Percentiles rank a stretch among this genome's conserved stretches.
phyloP scores from a whole-genome alignment of 2,797 vertebrate genomes.

The Taenioides sp. region DNA sequence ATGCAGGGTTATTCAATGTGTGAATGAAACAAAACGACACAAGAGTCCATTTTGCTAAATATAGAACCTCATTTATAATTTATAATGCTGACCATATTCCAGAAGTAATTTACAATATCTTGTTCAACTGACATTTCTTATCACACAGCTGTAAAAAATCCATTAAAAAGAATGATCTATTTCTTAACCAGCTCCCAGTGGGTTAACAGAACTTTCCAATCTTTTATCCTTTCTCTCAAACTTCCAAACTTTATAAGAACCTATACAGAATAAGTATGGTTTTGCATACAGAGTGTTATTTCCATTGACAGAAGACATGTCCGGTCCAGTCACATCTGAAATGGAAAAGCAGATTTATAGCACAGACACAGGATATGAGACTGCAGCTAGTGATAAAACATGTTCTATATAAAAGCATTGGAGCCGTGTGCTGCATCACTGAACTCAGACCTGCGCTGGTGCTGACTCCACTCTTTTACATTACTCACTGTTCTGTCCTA shows the following conservation, averaged over 20 bases:
- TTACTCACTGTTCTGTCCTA: slow-evolving; percentile 34
- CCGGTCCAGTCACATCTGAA: not conserved
- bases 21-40: no score
- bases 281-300: not conserved
- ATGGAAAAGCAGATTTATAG: slow-evolving; percentile 18
- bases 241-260: not conserved
- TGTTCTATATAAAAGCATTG: slow-evolving; percentile 16
- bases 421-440: slow-evolving; percentile 41
- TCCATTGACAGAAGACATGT: not conserved
- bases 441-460: slow-evolving; percentile 44
- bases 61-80: not conserved
- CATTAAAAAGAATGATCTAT: not conserved
- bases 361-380: not conserved
- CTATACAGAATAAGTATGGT: not conserved
- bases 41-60: no score
- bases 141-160: not conserved
- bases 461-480: slow-evolving; percentile 63
- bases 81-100: not conserved
- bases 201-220: not conserved
- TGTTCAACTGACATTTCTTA: not conserved
- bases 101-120: not conserved
- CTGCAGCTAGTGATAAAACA: slow-evolving; percentile 20
- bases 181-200: not conserved
- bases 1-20: no score
- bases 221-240: not conserved